Percentiles rank a stretch among this genome's conserved stretches.
Conservation (phyloP, 2,113 vertebrate genomes). For the Baryphthengus martii region DNA sequence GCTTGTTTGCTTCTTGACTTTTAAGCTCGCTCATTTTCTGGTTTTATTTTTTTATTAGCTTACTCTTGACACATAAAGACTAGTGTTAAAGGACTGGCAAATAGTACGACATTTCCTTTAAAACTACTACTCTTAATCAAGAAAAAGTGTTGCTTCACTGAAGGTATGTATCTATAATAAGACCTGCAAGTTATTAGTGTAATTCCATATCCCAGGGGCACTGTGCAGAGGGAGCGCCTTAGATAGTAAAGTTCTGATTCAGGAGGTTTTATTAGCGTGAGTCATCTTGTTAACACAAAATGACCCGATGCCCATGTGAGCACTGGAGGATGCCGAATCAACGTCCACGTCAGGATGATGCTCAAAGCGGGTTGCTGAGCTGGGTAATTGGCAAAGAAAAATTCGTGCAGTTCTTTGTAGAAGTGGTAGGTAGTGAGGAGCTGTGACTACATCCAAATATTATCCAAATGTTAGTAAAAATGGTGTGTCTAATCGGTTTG, state of each 20-base stretch:
- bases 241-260: constrained; percentile 18
- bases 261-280: constrained; percentile 13
- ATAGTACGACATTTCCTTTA: neutral
- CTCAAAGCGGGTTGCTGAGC: neutral
- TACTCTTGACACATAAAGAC: neutral
- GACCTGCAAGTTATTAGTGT: neutral
- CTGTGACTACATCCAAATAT: neutral
- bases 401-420: too few species aligned
- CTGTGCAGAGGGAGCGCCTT: neutral
- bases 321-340: neutral
- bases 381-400: neutral
- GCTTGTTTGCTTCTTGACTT: neutral
- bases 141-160: neutral
- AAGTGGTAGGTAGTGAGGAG: neutral
- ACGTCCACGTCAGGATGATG: neutral
- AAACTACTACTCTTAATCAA: neutral
- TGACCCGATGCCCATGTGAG: neutral
- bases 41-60: neutral
- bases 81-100: neutral
- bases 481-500: too few species aligned
- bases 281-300: neutral
- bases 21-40: neutral
- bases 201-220: constrained; percentile 32
- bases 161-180: neutral
- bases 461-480: neutral